A percentile compares a stretch with the other conserved stretches of the same genome.
Conservation (phyloP, 2,888 invertebrate genomes). For the Eupithecia centaureata region DNA sequence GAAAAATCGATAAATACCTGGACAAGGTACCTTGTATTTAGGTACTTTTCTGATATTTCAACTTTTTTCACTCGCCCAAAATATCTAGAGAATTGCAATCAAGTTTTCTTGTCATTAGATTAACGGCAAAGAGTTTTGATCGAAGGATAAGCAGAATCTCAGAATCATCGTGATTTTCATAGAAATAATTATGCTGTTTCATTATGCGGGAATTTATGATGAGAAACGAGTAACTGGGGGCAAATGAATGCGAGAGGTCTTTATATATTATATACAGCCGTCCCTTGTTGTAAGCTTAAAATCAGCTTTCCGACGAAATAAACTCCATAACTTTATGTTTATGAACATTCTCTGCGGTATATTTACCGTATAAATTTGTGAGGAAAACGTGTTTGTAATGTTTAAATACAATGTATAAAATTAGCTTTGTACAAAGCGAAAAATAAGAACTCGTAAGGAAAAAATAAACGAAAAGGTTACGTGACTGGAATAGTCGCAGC, state of each 20-base stretch:
- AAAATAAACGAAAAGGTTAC: conserved; percentile 33
- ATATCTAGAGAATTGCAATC: background rate
- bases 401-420: background rate
- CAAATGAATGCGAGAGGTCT: background rate
- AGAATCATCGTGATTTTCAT: conserved; percentile 4
- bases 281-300: background rate
- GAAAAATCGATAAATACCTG: too few relatives aligned
- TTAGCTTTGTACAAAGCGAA: conserved; percentile 13
- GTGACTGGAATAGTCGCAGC: conserved; percentile 38
- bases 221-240: conserved; percentile 15
- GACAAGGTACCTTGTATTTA: too few relatives aligned
- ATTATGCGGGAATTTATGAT: conserved; percentile 9
- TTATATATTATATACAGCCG: conserved; percentile 1
- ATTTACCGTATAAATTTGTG: background rate
- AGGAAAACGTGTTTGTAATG: conserved; percentile 5
- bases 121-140: background rate
- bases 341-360: background rate
- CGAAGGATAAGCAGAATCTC: background rate
- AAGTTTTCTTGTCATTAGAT: background rate
- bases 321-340: background rate
- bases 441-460: conserved; percentile 28
- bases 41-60: too few relatives aligned
- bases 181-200: background rate
- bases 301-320: background rate
- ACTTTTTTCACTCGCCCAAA: background rate